These are phyloP conservation scores for Bombus turneri DNA, from an alignment of 1,140 invertebrate genomes.

Conservation along the genomic window DNA sequence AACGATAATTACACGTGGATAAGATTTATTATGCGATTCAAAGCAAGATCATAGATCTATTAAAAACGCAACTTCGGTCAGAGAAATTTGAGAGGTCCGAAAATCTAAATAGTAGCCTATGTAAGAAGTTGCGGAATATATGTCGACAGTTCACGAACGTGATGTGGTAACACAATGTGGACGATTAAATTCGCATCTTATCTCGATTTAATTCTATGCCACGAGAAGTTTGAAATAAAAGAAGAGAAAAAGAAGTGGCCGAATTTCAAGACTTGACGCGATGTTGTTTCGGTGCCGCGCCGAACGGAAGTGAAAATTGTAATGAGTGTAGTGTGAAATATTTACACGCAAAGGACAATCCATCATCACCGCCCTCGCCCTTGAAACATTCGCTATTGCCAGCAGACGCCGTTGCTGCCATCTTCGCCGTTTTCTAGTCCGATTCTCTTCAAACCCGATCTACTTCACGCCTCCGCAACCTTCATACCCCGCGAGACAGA, in stretches of 20 bases:
- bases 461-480: slow-evolving; percentile 71
- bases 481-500: slow-evolving; percentile 70
- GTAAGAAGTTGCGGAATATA: background rate
- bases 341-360: slow-evolving; percentile 76
- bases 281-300: slow-evolving; percentile 62
- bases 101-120: background rate
- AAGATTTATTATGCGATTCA: background rate
- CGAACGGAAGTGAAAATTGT: slow-evolving; percentile 71
- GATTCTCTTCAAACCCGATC: slow-evolving; percentile 54
- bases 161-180: background rate
- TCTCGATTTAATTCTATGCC: slow-evolving; percentile 43
- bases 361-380: slow-evolving; percentile 67
- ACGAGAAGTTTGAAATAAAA: slow-evolving; percentile 25
- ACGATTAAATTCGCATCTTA: background rate
- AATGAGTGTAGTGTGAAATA: slow-evolving; percentile 77
- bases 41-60: background rate
- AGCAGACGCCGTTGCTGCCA: slow-evolving; percentile 46
- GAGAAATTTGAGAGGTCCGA: background rate
- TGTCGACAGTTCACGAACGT: background rate
- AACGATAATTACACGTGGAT: background rate
- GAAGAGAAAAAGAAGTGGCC: slow-evolving; percentile 40
- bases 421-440: slow-evolving; percentile 63
- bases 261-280: slow-evolving; percentile 39
- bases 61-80: background rate
- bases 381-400: slow-evolving; percentile 58